Base-by-base conservation (phyloP, 92 coral and sea anemone species). In the Muricea muricata region DNA sequence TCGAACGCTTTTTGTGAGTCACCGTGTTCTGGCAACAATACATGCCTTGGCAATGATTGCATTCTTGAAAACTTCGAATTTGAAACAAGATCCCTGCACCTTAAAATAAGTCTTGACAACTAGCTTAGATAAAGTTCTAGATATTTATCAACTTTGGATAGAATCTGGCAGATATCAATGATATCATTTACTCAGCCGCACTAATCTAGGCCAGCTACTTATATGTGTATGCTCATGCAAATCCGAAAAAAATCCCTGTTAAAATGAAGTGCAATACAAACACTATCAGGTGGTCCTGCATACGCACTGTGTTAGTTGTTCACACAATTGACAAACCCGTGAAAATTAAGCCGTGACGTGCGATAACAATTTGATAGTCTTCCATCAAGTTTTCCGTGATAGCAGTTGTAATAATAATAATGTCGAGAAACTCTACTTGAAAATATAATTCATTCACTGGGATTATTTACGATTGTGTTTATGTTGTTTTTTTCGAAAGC, bases 281-380 rank as follows among this genome's bases (percentile, higher is more conserved):
- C 42, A 76, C 81, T 76, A 1, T 76, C 34, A 52, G 67, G 81
- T 76, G 67, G 81, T 76, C 15, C 17, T 15, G 13, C 2, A n/a
- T 4, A 3, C 3, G 8, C 33, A 42, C 76, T 70, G 50, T n/a
- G 3, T 32, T 31, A 18, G 30, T 76, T 52, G 65, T 25, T 28
- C 46, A 76, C 67, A 52, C 67, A n/a, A n/a, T n/a, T n/a, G n/a
- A n/a, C n/a, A 76, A 50, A 13, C 39, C 66, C 48, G 37, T 12
- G 14, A 55, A 55, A 76, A 76, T 28, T 1, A 68, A 28, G 60
- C 26, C 28, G 83, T 58, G 14, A 26, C 34, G 10, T 34, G 83
- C 83, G 70, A 55, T 78, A 78, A 58, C 34, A 34, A 78, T 33
- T 34, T 32, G 10, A 75, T 26, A 50, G 35, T 55, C 18, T 21